Evolutionary conservation across 2,888 invertebrate species (phyloP).

Genomic region (Caenorhabditis zanzibari): DNA sequence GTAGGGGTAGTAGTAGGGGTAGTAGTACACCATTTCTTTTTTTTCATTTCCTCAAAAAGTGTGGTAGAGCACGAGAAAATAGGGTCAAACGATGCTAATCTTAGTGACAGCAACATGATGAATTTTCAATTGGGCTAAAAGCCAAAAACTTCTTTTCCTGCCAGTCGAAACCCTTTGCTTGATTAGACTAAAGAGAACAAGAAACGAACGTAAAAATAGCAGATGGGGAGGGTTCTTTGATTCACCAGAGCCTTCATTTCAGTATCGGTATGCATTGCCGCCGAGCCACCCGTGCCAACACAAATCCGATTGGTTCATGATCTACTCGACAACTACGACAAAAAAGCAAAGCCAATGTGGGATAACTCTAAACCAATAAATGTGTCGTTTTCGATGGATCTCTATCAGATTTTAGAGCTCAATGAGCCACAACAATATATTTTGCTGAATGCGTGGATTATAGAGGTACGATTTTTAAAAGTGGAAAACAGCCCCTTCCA

Average conservation of each 20-base stretch:
- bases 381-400: slow-evolving; percentile 82
- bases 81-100: slow-evolving; percentile 60
- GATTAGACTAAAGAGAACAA: slow-evolving; percentile 14
- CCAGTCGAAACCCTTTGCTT: neutral
- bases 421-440: slow-evolving; percentile 83
- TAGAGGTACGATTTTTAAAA: slow-evolving; percentile 74
- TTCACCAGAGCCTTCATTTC: slow-evolving; percentile 3
- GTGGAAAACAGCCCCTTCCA: neutral
- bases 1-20: slow-evolving; percentile 13
- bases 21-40: slow-evolving; percentile 14
- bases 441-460: slow-evolving; percentile 82
- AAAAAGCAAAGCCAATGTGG: slow-evolving; percentile 82
- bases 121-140: slow-evolving; percentile 53
- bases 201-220: neutral
- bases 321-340: slow-evolving; percentile 75
- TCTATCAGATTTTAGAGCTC: slow-evolving; percentile 82
- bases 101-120: slow-evolving; percentile 42
- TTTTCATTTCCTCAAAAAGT: slow-evolving; percentile 61
- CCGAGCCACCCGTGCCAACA: slow-evolving; percentile 59
- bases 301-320: slow-evolving; percentile 76
- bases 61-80: slow-evolving; percentile 14
- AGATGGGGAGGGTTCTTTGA: slow-evolving; percentile 2
- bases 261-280: slow-evolving; percentile 36
- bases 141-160: neutral
- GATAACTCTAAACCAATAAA: slow-evolving; percentile 81